A percentile compares a stretch with the other conserved stretches of the same genome.
phyloP scores from a whole-genome alignment of 2,113 vertebrate species.

The Hippopotamus amphibius region DNA sequence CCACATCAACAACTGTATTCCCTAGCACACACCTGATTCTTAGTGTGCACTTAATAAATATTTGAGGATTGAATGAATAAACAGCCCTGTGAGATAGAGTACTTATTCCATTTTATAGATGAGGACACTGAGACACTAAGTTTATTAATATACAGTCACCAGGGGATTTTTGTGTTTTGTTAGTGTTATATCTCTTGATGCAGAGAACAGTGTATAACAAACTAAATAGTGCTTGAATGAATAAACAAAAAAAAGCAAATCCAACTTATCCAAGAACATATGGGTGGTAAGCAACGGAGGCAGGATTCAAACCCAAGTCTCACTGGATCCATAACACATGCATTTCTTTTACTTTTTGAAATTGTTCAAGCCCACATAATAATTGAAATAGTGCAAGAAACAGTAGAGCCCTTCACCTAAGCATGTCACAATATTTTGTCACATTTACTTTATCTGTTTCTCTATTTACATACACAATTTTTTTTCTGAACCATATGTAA shows the following conservation, averaged over 20 bases:
- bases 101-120: not conserved
- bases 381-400: not conserved
- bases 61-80: not conserved
- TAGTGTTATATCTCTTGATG: not conserved
- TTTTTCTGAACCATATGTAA: not conserved
- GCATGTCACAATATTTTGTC: not conserved
- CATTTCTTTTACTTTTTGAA: not conserved
- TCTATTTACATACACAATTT: not conserved
- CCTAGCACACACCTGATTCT: not conserved
- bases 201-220: not conserved
- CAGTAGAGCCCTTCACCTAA: not conserved
- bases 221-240: not conserved
- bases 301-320: constrained; percentile 10
- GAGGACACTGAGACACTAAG: not conserved
- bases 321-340: not conserved
- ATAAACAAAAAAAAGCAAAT: not conserved
- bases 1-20: not conserved
- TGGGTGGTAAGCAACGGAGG: not conserved
- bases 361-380: not conserved
- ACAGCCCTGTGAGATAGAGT: not conserved
- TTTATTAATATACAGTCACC: not conserved
- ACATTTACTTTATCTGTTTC: not conserved
- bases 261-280: not conserved
- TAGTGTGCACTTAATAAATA: not conserved
- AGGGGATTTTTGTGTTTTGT: not conserved